These are phyloP conservation scores for Metacarcinus magister DNA, from an alignment of 2,888 invertebrate species.

Conservation along the genomic window DNA sequence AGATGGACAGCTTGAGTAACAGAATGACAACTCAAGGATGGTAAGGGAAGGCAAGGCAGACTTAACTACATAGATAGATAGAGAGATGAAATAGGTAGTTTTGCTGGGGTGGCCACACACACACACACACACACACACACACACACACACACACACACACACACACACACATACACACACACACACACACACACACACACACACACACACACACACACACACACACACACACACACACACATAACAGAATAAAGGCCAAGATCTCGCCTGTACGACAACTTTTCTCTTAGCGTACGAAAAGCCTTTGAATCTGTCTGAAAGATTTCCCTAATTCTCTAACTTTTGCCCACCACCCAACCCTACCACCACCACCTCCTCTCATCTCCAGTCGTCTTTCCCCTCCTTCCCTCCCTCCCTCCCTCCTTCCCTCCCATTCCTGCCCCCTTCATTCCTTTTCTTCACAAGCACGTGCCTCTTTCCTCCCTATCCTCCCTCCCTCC, in stretches of 20 bases:
- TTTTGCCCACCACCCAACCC: not conserved
- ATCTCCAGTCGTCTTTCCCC: not conserved
- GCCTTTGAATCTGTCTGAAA: conserved; percentile 31
- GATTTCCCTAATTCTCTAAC: conserved; percentile 41
- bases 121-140: too few relatives aligned
- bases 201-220: conserved; percentile 38
- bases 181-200: conserved; percentile 26
- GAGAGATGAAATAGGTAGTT: too few relatives aligned
- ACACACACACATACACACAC: not conserved
- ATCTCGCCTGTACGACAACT: not conserved
- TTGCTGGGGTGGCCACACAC: too few relatives aligned
- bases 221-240: conserved; percentile 12
- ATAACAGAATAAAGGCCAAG: not conserved
- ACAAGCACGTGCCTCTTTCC: not conserved
- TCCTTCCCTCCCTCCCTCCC: too few relatives aligned
- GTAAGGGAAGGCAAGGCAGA: too few relatives aligned
- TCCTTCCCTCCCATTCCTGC: not conserved
- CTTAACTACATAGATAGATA: too few relatives aligned
- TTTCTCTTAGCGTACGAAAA: conserved; percentile 27
- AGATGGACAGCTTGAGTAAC: too few relatives aligned
- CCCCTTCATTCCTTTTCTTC: not conserved
- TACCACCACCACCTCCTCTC: not conserved
- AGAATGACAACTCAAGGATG: too few relatives aligned
- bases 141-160: too few relatives aligned
- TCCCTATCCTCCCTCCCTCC: not conserved